phyloP scores from a whole-genome alignment of 1,140 invertebrate species.

The Aradophagus sp. region DNA sequence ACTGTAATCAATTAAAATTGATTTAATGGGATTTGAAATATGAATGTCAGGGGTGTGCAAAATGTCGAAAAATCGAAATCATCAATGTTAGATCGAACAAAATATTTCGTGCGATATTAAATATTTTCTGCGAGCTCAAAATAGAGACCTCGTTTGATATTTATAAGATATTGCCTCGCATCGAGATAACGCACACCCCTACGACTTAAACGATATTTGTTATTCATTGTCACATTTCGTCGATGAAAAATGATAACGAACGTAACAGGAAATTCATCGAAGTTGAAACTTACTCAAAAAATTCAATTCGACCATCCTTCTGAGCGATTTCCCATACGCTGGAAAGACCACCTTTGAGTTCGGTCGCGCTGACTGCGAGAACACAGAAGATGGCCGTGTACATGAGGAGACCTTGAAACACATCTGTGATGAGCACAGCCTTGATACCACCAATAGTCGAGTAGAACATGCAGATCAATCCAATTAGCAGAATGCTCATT shows the following conservation, averaged over 20 bases:
- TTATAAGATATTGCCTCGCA: no score
- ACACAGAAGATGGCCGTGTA: constrained; percentile 76
- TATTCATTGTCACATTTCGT: no score
- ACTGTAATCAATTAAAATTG: constrained; percentile 35
- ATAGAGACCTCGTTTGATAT: no score
- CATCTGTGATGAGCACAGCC: constrained; percentile 90
- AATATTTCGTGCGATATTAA: no score
- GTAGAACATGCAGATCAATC: constrained; percentile 89
- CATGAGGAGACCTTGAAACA: constrained; percentile 88
- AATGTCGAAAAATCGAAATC: no score
- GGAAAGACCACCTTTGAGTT: constrained; percentile 79
- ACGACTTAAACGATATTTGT: no score
- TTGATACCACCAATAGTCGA: constrained; percentile 93
- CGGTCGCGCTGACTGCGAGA: constrained; percentile 75
- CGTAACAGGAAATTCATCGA: no score
- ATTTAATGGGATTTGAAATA: no score
- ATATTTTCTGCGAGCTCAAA: no score
- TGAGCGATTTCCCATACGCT: constrained; percentile 80
- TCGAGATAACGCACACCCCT: no score
- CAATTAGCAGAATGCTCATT: constrained; percentile 86
- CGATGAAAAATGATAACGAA: no score
- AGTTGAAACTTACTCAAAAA: constrained; percentile 61
- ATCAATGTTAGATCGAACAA: no score
- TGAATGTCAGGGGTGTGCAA: constrained; percentile 1
- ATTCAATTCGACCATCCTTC: constrained; percentile 70